Conservation (phyloP, 2,888 invertebrate genomes). For the Xanthorhoe spadicearia region DNA sequence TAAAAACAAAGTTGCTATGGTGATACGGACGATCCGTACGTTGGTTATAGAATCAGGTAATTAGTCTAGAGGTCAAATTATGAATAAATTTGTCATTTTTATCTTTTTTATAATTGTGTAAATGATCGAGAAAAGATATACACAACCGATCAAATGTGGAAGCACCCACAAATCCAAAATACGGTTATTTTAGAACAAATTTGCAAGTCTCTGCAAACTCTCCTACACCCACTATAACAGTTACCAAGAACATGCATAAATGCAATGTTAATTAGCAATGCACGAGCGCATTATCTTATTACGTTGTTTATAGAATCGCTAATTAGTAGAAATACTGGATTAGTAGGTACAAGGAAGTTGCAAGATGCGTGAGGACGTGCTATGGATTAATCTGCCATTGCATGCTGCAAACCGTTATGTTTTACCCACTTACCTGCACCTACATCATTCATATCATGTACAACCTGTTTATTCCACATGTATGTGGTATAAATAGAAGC, state of each 20-base stretch:
- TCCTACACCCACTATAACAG: background rate
- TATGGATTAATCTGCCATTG: constrained; percentile 1
- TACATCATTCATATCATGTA: constrained; percentile 3
- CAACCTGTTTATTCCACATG: constrained; percentile 5
- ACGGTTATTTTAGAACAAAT: background rate
- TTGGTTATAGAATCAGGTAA: too few species aligned
- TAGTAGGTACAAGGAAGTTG: constrained; percentile 4
- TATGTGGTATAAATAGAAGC: background rate
- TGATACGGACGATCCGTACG: too few species aligned
- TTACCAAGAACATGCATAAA: constrained; percentile 25
- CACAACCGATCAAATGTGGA: too few species aligned
- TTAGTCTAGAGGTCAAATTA: too few species aligned
- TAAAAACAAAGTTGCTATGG: too few species aligned
- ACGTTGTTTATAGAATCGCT: constrained; percentile 14
- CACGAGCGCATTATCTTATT: constrained; percentile 22
- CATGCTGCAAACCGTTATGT: constrained; percentile 9
- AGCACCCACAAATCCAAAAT: too few species aligned
- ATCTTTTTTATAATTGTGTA: too few species aligned
- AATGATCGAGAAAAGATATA: too few species aligned
- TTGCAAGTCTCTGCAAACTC: background rate
- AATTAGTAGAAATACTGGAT: constrained; percentile 6
- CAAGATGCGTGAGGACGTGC: constrained; percentile 2
- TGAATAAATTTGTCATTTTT: too few species aligned
- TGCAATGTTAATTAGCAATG: constrained; percentile 23
- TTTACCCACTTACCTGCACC: constrained; percentile 2